Evolutionary conservation across 2,888 invertebrate species (phyloP).

Genomic region (Limnephilus marmoratus): DNA sequence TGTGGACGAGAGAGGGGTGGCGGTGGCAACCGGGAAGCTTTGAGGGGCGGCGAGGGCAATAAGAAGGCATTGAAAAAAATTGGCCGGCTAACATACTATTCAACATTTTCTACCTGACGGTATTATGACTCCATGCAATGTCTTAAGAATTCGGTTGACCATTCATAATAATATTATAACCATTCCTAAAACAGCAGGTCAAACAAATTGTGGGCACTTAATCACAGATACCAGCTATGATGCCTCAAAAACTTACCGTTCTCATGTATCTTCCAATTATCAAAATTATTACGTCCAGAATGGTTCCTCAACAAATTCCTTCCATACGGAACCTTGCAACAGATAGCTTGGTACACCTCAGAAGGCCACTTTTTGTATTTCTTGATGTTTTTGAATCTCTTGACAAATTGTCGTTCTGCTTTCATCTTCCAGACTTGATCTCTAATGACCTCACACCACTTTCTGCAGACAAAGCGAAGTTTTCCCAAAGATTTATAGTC

Average conservation of each 20-base stretch:
- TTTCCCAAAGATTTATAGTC: slow-evolving; percentile 70
- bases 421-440: slow-evolving; percentile 72
- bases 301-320: slow-evolving; percentile 76
- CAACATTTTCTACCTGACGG: no score
- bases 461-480: slow-evolving; percentile 74
- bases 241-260: neutral
- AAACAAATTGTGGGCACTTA: no score
- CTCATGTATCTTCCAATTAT: neutral
- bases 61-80: no score
- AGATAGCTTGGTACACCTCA: slow-evolving; percentile 72
- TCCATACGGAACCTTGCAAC: slow-evolving; percentile 71
- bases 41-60: no score
- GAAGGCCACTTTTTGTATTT: slow-evolving; percentile 70
- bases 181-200: no score
- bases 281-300: slow-evolving; percentile 70
- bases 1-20: no score
- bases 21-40: no score
- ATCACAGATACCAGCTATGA: no score
- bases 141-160: no score
- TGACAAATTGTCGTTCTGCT: slow-evolving; percentile 68
- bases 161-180: no score
- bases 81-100: no score
- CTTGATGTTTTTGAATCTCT: slow-evolving; percentile 67
- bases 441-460: slow-evolving; percentile 74
- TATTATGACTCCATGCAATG: no score